Evolutionary conservation across 2,888 invertebrate species (phyloP), one percentile per base, ranked within the genome.

Genomic region (Eupithecia tripunctaria): DNA sequence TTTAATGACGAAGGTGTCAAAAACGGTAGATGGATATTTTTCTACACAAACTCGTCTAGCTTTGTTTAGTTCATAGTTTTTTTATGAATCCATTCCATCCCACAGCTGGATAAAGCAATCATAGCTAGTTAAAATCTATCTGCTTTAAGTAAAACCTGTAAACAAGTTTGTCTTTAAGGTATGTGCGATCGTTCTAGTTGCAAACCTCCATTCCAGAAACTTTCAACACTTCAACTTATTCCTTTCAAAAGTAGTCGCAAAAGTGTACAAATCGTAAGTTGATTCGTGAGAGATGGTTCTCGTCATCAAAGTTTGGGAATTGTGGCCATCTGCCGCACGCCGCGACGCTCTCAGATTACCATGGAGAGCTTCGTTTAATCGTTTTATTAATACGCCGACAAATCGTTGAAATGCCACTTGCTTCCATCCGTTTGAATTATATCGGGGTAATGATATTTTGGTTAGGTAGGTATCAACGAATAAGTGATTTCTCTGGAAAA

Each of bases 351-450:
- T 81, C 93, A 90, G 94, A 94, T 94, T 94, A 94, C 93, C 91
- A 88, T 86, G 85, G 89, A 87, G 90, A 91, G 93, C 90, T 93
- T 92, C 90, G 89, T 93, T 94, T 93, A 94, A 94, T 94, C 94
- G 94, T 94, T 94, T 93, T 93, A 94, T 93, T 94, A 93, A 94
- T 93, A 93, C 93, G 91, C 92, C 92, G 91, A 88, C 91, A 92
- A 93, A 94, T 93, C 92, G 92, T 90, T 93, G 93, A 88, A 91
- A 88, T 89, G 89, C 87, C 86, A 86, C 87, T 88, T 85, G 86
- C 85, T 87, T 88, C 83, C 84, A 84, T 82, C 86, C 75, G 72
- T 75, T 78, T 76, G 71, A 76, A 77, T 76, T 78, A 76, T 76
- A 78, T 78, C 75, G 77, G 74, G 77, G 72, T 77, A 78, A 78